Percentiles rank a stretch among this genome's conserved stretches.
Evolutionary conservation across 1,140 invertebrate genomes (phyloP).

Genomic region (Brachionus asplanchnoidis): DNA sequence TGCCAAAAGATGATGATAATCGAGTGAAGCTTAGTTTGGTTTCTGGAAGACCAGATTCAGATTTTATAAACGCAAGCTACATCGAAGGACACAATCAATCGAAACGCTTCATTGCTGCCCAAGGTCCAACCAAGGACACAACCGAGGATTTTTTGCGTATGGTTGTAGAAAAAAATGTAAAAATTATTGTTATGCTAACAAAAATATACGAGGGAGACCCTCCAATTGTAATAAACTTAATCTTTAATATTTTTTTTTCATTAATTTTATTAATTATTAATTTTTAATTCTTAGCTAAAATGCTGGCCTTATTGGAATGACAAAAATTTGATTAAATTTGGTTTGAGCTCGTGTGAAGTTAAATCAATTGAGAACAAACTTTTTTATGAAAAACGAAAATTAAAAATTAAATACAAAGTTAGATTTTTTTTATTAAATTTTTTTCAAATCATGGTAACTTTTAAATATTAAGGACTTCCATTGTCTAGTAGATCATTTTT

Average conservation of each 20-base stretch:
- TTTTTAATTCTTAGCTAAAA: slow-evolving; percentile 1
- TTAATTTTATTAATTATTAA: no score
- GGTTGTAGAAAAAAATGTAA: not conserved
- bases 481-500: slow-evolving; percentile 16
- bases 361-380: slow-evolving; percentile 14
- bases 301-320: slow-evolving; percentile 41
- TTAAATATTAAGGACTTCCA: not conserved
- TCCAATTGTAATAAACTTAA: not conserved
- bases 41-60: slow-evolving; percentile 17
- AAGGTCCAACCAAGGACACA: slow-evolving; percentile 39
- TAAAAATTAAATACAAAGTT: slow-evolving; percentile 16
- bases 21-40: slow-evolving; percentile 16
- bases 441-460: not conserved
- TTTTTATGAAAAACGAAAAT: slow-evolving; percentile 23
- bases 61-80: slow-evolving; percentile 41
- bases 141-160: slow-evolving; percentile 35
- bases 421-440: not conserved
- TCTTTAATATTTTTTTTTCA: not conserved
- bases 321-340: slow-evolving; percentile 32
- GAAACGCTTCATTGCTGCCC: slow-evolving; percentile 31
- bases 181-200: slow-evolving; percentile 28
- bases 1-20: slow-evolving; percentile 29
- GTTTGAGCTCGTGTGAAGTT: slow-evolving; percentile 20
- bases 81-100: slow-evolving; percentile 17
- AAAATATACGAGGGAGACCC: slow-evolving; percentile 35